phyloP scores from a whole-genome alignment of 1,140 invertebrate genomes.

The Hyposmocoma kahamanoa region DNA sequence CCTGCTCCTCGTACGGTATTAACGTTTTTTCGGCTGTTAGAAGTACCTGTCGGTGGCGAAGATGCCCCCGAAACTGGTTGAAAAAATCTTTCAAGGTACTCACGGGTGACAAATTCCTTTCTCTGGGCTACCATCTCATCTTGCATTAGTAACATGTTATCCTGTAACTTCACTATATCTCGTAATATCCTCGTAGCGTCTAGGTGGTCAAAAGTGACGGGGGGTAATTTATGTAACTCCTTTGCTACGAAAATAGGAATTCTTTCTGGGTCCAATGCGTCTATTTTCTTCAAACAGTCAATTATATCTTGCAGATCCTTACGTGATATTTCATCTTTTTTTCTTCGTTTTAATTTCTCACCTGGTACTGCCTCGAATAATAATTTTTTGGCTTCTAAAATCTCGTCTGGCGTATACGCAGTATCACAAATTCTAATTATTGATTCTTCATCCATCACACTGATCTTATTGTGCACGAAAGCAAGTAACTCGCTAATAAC shows the following conservation, averaged over 20 bases:
- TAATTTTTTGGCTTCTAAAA: too few species aligned
- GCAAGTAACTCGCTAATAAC: too few species aligned
- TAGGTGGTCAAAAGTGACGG: too few species aligned
- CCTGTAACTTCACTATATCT: not conserved
- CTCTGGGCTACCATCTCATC: not conserved
- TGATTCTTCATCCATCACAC: too few species aligned
- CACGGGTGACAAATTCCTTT: not conserved
- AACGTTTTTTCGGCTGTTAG: not conserved
- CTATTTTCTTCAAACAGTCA: not conserved
- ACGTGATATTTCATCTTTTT: too few species aligned
- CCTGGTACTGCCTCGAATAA: too few species aligned
- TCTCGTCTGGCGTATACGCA: too few species aligned
- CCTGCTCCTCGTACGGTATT: too few species aligned
- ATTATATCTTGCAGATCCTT: too few species aligned
- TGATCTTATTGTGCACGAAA: too few species aligned
- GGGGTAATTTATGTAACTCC: not conserved
- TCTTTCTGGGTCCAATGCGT: not conserved
- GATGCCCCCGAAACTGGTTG: not conserved
- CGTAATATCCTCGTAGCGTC: not conserved
- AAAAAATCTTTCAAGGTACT: not conserved
- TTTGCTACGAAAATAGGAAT: not conserved
- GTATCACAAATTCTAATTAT: too few species aligned
- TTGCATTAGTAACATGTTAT: not conserved
- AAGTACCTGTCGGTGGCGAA: not conserved
- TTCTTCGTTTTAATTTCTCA: too few species aligned